Evolutionary conservation across 1,140 invertebrate genomes (phyloP), one percentile per base, ranked within the genome.

Genomic region (Pachyrhynchus sulphureomaculatus): DNA sequence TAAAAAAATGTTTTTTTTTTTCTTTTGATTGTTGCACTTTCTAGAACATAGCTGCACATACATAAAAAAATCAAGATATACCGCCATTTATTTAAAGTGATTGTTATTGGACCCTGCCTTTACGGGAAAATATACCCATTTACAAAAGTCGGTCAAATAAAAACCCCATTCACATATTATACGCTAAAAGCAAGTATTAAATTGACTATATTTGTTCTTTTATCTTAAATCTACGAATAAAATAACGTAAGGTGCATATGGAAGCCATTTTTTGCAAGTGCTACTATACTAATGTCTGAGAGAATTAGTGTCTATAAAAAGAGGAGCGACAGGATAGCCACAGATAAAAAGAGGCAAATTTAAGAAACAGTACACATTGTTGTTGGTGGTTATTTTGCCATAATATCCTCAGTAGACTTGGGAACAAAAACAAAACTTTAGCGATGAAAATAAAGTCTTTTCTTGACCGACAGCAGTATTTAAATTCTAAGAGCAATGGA

Each of bases 81-180:
- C 34, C 32, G 17, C 49, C 39, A 54, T 32, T 32, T 54, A 53
- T 45, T 49, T 34, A 55, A 55, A 45, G 54, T 64, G 55, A 57
- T 58, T 58, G 62, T 58, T 68, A 59, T 70, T 73, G 71, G 69
- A 71, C 71, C 71, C 71, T 73, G 69, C 69, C 66, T 69, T 64
- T 60, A 53, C 29, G 56, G 57, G 52, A 54, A 56, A 55, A 54
- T 39, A 41, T 56, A 62, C 60, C 57, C 57, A 47, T 55, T 45
- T 56, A 41, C 21, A 32, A 18, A 57, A 32, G 26, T 42, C 44
- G 51, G 36, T 47, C 45, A 33, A 52, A 10, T 41, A 32, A 44
- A 56, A 47, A 57, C 45, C 42, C 42, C 47, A 34, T 57, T 57
- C 18, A 62, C 44, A 49, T 52, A n/a, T n/a, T n/a, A n/a, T n/a